Percentiles rank a stretch among this genome's conserved stretches.
Evolutionary conservation across 2,113 vertebrate species (phyloP).

Genomic region (Mellivora capensis): DNA sequence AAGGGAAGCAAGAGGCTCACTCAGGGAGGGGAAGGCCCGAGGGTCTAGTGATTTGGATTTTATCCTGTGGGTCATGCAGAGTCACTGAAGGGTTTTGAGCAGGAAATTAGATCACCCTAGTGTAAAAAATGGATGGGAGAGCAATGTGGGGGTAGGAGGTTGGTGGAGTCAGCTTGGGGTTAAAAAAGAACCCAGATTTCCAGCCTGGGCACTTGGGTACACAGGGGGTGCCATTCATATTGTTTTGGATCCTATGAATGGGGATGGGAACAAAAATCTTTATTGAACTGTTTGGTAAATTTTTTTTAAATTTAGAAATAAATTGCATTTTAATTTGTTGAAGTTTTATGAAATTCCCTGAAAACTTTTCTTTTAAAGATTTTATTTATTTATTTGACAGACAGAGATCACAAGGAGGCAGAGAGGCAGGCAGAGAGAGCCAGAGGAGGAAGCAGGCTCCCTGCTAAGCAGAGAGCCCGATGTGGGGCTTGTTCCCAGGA

Average conservation of each 20-base stretch:
- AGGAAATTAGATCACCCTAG: background rate
- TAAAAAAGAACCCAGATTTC: background rate
- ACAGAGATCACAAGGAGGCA: too few species aligned
- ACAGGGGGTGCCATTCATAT: background rate
- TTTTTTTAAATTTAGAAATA: background rate
- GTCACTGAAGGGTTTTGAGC: background rate
- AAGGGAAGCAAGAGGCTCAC: background rate
- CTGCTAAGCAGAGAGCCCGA: too few species aligned
- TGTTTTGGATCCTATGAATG: background rate
- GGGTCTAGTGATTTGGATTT: background rate
- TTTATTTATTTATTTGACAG: too few species aligned
- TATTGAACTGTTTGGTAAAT: background rate
- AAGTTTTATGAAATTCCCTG: background rate
- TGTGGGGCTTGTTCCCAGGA: too few species aligned
- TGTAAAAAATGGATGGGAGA: background rate
- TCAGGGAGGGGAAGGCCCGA: background rate
- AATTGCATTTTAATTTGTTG: conserved; percentile 9
- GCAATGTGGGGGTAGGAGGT: background rate
- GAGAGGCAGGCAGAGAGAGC: too few species aligned
- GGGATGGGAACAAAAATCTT: background rate
- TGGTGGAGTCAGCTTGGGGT: background rate
- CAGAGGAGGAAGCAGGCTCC: too few species aligned
- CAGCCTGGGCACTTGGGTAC: background rate
- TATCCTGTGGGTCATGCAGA: background rate
- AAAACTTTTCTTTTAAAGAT: background rate